phyloP scores from a whole-genome alignment of 2,113 vertebrate species.

The Alaudala cheleensis region DNA sequence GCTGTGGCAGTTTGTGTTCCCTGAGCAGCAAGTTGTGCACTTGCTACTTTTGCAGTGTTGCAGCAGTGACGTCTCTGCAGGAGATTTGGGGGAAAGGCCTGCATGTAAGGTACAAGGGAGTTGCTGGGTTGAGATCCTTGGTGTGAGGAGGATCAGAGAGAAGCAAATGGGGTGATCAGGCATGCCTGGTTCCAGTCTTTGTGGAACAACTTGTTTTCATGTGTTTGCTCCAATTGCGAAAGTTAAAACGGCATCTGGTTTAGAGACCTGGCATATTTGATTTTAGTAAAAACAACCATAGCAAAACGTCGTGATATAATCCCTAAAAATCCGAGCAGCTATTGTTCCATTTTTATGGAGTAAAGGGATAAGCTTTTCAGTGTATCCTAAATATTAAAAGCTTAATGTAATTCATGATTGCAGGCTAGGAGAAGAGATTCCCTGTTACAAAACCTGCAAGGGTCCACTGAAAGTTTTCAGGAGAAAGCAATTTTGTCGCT shows the following conservation, averaged over 20 bases:
- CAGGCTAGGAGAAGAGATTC: not conserved
- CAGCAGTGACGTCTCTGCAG: not conserved
- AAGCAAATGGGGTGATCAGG: accelerated
- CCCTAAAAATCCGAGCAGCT: not conserved
- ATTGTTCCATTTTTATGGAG: not conserved
- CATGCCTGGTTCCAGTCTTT: not conserved
- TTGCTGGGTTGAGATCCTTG: not conserved
- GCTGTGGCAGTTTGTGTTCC: not conserved
- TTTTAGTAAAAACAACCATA: not conserved
- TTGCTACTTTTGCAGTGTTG: not conserved
- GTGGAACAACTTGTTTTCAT: not conserved
- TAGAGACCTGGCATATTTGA: not conserved
- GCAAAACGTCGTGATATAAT: not conserved
- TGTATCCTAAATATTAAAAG: not conserved
- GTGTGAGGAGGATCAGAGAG: not conserved
- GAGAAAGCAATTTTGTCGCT: not conserved
- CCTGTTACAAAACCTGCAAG: not conserved
- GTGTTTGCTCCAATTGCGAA: not conserved
- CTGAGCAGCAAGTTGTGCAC: not conserved
- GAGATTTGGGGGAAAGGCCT: not conserved
- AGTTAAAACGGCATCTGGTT: not conserved
- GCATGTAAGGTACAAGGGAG: not conserved
- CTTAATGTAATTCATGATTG: not conserved
- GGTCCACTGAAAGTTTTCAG: not conserved
- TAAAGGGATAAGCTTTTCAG: not conserved